Percentiles rank a stretch among this genome's conserved stretches.
These are phyloP conservation scores for Philopotamus ludificatus DNA, from an alignment of 1,140 invertebrate species.

Conservation along the genomic window DNA sequence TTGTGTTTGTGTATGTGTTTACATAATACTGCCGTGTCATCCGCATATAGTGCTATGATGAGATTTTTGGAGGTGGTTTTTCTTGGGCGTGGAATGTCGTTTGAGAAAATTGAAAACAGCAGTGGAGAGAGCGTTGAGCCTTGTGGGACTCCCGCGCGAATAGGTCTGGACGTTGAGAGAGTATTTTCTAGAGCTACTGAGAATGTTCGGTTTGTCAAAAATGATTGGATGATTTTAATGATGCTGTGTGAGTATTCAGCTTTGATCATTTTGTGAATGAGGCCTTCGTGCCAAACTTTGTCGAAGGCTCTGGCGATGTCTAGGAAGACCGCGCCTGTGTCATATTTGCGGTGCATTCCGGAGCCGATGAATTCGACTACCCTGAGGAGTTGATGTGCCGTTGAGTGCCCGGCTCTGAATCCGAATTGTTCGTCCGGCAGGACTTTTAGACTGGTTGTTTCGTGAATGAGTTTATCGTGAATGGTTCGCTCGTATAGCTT, in stretches of 20 bases:
- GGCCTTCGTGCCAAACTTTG: constrained; percentile 42
- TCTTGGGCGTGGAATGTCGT: constrained; percentile 42
- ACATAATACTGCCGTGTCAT: too few relatives aligned
- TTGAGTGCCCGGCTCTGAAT: constrained; percentile 34
- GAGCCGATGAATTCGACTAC: constrained; percentile 38
- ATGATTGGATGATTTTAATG: constrained; percentile 32
- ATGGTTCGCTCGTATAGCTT: too few relatives aligned
- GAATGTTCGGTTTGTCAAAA: constrained; percentile 42
- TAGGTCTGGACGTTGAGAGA: too few relatives aligned
- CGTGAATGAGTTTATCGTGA: too few relatives aligned
- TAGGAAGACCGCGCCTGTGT: constrained; percentile 39
- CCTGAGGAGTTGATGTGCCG: constrained; percentile 35
- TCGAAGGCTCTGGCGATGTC: constrained; percentile 47
- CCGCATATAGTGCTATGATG: too few relatives aligned
- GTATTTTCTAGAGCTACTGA: constrained; percentile 37
- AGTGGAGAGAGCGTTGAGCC: constrained; percentile 37
- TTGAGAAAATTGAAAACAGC: constrained; percentile 38
- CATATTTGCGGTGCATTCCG: constrained; percentile 31
- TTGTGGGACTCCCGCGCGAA: constrained; percentile 42
- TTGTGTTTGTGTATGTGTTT: too few relatives aligned
- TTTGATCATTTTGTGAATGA: constrained; percentile 41
- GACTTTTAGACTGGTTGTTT: not conserved
- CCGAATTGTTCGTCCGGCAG: constrained; percentile 39
- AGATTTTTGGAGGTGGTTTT: too few relatives aligned
- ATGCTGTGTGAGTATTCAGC: constrained; percentile 22